phyloP scores from a whole-genome alignment of 2,888 invertebrate genomes.

The Cryptus armator region DNA sequence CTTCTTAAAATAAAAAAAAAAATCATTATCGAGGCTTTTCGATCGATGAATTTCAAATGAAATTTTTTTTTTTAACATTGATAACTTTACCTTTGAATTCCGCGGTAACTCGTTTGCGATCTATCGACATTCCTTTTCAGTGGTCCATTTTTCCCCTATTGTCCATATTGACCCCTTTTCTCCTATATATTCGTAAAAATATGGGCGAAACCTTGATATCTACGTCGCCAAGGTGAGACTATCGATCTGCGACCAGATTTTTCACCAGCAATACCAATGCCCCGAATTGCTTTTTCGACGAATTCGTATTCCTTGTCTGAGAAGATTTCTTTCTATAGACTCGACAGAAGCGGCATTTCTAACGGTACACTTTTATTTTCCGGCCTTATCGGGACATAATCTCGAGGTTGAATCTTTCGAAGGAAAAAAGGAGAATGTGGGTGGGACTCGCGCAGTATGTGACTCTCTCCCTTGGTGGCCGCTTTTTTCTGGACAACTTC shows the following conservation, averaged over 20 bases:
- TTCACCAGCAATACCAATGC: background rate
- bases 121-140: too few species aligned
- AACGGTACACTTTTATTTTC: conserved; percentile 26
- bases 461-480: background rate
- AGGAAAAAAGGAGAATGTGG: conserved; percentile 10
- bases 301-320: conserved; percentile 13
- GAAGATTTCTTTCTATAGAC: background rate
- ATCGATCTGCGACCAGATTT: conserved; percentile 4
- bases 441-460: background rate
- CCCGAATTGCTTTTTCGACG: conserved; percentile 2
- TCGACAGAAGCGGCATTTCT: background rate
- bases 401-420: conserved; percentile 23
- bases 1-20: too few species aligned
- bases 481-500: conserved; percentile 40
- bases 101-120: too few species aligned
- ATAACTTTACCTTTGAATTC: too few species aligned
- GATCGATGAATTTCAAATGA: too few species aligned
- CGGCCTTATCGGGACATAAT: conserved; percentile 30
- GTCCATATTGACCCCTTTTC: too few species aligned
- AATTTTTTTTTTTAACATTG: too few species aligned
- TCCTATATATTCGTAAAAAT: background rate
- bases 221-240: too few species aligned
- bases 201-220: too few species aligned
- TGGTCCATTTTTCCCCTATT: too few species aligned
- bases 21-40: too few species aligned